These are phyloP conservation scores for Sanderia malayensis DNA, from an alignment of 30 jellyfish, hydroid and myxozoan species.

Conservation along the genomic window DNA sequence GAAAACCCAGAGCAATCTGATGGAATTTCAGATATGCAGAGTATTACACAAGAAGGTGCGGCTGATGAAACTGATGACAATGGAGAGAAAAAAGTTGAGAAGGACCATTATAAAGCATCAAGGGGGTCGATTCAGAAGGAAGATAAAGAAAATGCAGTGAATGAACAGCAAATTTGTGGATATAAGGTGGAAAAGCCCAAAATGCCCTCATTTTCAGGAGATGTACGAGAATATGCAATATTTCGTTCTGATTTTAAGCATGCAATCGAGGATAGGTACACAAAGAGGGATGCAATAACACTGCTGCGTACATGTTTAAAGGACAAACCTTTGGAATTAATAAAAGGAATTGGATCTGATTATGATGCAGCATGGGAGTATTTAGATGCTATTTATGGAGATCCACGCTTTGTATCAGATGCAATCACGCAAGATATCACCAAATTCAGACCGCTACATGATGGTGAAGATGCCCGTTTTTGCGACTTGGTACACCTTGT, in stretches of 20 bases:
- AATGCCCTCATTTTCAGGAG: constrained; percentile 62
- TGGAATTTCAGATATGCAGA: constrained; percentile 53
- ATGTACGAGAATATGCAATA: constrained; percentile 55
- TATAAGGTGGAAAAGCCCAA: constrained; percentile 44
- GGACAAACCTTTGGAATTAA: constrained; percentile 58
- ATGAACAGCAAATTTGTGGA: constrained; percentile 43
- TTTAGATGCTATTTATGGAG: constrained; percentile 69
- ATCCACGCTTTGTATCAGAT: constrained; percentile 59
- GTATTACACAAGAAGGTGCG: constrained; percentile 16
- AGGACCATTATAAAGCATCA: constrained; percentile 8
- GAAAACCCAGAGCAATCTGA: constrained; percentile 28
- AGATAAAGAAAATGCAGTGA: constrained; percentile 9
- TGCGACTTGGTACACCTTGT: constrained; percentile 63
- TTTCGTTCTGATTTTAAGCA: constrained; percentile 53
- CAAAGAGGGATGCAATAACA: constrained; percentile 48
- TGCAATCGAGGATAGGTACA: constrained; percentile 54
- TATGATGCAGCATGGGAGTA: constrained; percentile 68
- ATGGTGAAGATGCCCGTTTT: constrained; percentile 69
- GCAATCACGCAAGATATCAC: constrained; percentile 62
- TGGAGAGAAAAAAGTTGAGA: constrained; percentile 19
- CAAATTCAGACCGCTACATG: constrained; percentile 50
- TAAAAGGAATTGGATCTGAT: constrained; percentile 57
- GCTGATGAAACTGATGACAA: not conserved
- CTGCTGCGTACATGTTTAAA: constrained; percentile 44
- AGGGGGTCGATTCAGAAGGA: not conserved